Conservation (phyloP, 2,888 invertebrate genomes). For the Drosophila gaucha region DNA sequence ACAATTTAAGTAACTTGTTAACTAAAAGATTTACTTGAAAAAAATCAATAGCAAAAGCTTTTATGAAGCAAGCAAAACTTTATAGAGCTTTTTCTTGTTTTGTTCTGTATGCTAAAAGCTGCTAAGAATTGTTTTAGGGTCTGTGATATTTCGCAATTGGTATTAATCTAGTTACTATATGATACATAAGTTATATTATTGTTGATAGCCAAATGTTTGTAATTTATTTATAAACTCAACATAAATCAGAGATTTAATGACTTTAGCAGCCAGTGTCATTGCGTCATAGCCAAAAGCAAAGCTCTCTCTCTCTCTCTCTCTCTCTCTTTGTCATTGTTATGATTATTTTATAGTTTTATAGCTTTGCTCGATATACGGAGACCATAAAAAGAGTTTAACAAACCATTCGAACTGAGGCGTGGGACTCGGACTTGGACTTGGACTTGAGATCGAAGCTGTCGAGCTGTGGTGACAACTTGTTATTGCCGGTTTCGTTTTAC, state of each 20-base stretch:
- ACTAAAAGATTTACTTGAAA: too few relatives aligned
- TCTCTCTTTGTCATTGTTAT: background rate
- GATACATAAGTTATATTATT: background rate
- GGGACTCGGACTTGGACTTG: slow-evolving; percentile 52
- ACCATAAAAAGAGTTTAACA: slow-evolving; percentile 34
- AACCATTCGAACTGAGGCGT: slow-evolving; percentile 36
- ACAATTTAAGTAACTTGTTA: too few relatives aligned
- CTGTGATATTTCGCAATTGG: background rate
- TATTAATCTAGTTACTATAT: background rate
- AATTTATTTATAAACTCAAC: background rate
- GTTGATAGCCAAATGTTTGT: background rate
- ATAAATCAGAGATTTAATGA: slow-evolving; percentile 1
- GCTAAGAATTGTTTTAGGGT: background rate
- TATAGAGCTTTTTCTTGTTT: too few relatives aligned
- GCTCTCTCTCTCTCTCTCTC: background rate
- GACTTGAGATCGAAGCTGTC: slow-evolving; percentile 33
- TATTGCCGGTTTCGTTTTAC: slow-evolving; percentile 43
- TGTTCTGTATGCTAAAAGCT: too few relatives aligned
- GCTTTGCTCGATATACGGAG: slow-evolving; percentile 9
- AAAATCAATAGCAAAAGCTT: too few relatives aligned
- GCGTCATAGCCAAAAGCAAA: slow-evolving; percentile 27
- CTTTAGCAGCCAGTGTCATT: slow-evolving; percentile 38
- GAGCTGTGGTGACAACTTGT: slow-evolving; percentile 24
- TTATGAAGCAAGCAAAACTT: too few relatives aligned
- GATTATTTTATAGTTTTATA: background rate